Evolutionary conservation across 2,888 invertebrate species (phyloP).

Genomic region (Iselma pallidipennis): DNA sequence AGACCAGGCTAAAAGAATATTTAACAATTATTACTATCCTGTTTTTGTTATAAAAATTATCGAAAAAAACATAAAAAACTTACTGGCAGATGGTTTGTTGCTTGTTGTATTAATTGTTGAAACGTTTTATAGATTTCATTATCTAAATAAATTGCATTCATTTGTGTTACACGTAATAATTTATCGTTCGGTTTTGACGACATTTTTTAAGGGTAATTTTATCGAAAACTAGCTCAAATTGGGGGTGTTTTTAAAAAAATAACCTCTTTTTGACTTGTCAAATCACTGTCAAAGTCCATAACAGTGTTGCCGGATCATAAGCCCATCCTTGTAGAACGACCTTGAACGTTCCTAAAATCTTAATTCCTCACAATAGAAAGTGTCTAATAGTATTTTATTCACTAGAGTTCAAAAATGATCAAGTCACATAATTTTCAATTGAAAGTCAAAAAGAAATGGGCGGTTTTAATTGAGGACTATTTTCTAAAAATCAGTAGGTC

Average conservation of each 20-base stretch:
- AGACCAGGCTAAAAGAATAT: constrained; percentile 61
- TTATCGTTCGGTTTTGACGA: constrained; percentile 29
- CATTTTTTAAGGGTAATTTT: neutral
- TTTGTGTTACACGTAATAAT: constrained; percentile 54
- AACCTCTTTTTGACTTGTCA: neutral
- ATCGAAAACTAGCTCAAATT: neutral
- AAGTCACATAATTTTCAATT: too few species aligned
- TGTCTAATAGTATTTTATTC: too few species aligned
- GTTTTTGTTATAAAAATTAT: constrained; percentile 4
- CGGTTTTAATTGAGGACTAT: too few species aligned
- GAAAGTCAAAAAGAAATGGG: too few species aligned
- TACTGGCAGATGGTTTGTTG: constrained; percentile 70
- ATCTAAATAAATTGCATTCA: constrained; percentile 82
- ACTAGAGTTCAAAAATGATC: too few species aligned
- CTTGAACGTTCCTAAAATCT: too few species aligned
- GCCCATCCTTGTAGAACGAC: too few species aligned
- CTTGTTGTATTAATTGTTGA: constrained; percentile 66
- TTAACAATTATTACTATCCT: neutral
- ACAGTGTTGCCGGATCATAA: neutral
- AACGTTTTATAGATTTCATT: constrained; percentile 75
- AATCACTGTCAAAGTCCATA: neutral
- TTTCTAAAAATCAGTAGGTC: too few species aligned
- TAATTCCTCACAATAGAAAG: too few species aligned
- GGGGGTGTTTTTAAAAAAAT: neutral
- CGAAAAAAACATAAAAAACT: constrained; percentile 27